Percentiles rank a stretch among this genome's conserved stretches.
phyloP scores from a whole-genome alignment of 1,140 invertebrate species.

The Cylas formicarius region DNA sequence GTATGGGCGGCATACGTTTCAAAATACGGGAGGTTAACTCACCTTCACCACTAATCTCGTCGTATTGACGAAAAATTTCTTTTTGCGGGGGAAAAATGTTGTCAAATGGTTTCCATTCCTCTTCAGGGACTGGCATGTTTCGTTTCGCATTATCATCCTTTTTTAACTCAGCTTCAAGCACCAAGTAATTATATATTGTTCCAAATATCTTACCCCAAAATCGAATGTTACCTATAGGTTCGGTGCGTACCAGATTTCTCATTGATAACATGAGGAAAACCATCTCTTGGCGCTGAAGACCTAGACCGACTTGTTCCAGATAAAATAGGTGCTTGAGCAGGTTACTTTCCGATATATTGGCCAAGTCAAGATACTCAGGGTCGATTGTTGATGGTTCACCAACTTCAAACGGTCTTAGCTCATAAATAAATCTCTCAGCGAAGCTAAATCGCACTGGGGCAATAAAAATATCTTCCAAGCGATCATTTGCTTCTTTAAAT shows the following conservation, averaged over 20 bases:
- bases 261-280: slow-evolving; percentile 55
- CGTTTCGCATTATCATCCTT: slow-evolving; percentile 48
- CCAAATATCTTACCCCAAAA: slow-evolving; percentile 83
- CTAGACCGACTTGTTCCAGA: slow-evolving; percentile 52
- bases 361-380: slow-evolving; percentile 44
- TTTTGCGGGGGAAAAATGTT: too few species aligned
- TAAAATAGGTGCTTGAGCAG: slow-evolving; percentile 47
- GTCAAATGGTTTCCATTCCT: slow-evolving; percentile 16
- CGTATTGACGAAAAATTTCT: slow-evolving; percentile 24
- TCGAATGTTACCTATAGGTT: slow-evolving; percentile 50
- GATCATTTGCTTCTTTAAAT: slow-evolving; percentile 47
- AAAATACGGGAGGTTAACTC: slow-evolving; percentile 35
- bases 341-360: slow-evolving; percentile 41
- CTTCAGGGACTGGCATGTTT: slow-evolving; percentile 27
- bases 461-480: slow-evolving; percentile 51
- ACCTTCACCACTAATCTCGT: slow-evolving; percentile 17
- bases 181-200: slow-evolving; percentile 66
- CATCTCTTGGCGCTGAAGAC: slow-evolving; percentile 53
- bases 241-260: slow-evolving; percentile 47
- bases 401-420: slow-evolving; percentile 38
- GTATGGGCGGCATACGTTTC: slow-evolving; percentile 47
- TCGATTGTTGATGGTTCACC: slow-evolving; percentile 38
- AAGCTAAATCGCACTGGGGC: slow-evolving; percentile 44
- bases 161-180: slow-evolving; percentile 63
- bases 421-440: slow-evolving; percentile 43